These are phyloP conservation scores for Ectropis grisescens DNA, from an alignment of 1,140 invertebrate species.

Conservation along the genomic window DNA sequence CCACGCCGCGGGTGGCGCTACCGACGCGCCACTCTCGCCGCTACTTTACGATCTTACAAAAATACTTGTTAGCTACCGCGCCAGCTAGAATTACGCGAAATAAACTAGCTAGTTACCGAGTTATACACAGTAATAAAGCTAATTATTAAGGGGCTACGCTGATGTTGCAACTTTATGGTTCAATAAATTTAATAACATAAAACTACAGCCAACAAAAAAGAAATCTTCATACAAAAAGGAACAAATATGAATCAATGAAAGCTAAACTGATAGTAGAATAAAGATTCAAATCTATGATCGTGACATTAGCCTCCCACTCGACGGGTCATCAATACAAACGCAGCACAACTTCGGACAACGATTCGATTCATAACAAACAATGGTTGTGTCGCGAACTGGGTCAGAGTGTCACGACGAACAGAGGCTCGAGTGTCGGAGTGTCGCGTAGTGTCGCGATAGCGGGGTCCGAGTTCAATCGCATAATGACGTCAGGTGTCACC, in stretches of 20 bases:
- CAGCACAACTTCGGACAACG: neutral
- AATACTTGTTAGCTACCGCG: constrained; percentile 24
- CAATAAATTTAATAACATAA: no score
- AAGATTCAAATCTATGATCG: no score
- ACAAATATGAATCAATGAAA: no score
- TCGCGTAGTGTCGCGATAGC: constrained; percentile 21
- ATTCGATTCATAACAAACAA: constrained; percentile 28
- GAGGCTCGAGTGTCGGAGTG: constrained; percentile 20
- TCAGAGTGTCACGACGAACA: constrained; percentile 22
- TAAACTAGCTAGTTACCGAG: no score
- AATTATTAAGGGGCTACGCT: no score
- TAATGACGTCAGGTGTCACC: constrained; percentile 6
- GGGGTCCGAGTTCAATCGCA: constrained; percentile 9
- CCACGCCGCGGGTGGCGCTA: constrained; percentile 47
- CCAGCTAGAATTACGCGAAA: constrained; percentile 11
- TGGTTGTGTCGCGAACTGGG: constrained; percentile 19
- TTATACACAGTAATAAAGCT: no score
- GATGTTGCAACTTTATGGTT: no score
- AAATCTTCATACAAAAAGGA: no score
- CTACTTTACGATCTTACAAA: constrained; percentile 34
- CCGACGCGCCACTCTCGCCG: constrained; percentile 8
- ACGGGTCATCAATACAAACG: no score
- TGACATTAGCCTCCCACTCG: no score
- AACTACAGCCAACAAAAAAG: no score
- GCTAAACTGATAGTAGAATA: no score